Evolutionary conservation across 2,113 vertebrate species (phyloP).

Genomic region (Tichodroma muraria): DNA sequence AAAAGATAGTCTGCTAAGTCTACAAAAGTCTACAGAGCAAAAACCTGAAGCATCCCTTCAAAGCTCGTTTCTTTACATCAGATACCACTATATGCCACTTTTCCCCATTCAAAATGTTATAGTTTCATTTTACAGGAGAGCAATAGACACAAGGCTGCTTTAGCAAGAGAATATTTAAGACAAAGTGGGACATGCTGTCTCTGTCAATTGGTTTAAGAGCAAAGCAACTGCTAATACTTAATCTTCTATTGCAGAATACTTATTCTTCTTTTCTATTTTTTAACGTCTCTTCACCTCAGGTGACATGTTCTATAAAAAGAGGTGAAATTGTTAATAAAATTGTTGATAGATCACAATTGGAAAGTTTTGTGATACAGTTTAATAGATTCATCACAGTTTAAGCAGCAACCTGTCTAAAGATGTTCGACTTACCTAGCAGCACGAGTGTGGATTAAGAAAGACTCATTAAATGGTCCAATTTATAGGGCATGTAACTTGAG

Average conservation of each 20-base stretch:
- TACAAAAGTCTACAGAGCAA: not conserved
- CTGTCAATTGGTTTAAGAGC: not conserved
- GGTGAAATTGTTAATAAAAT: not conserved
- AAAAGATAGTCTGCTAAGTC: not conserved
- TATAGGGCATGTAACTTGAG: conserved; percentile 19
- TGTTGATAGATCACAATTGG: not conserved
- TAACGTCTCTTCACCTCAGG: not conserved
- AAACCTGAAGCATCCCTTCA: not conserved
- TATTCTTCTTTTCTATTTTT: not conserved
- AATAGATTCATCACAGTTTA: not conserved
- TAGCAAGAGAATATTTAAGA: not conserved
- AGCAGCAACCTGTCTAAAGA: not conserved
- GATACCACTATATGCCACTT: not conserved
- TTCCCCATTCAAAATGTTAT: not conserved
- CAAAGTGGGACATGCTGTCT: not conserved
- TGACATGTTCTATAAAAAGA: not conserved
- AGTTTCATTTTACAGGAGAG: not conserved
- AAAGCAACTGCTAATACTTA: not conserved
- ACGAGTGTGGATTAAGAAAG: not conserved
- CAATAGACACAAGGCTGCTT: not conserved
- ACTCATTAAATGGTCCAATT: not conserved
- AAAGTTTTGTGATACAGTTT: not conserved
- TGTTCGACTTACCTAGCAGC: not conserved
- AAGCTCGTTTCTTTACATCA: not conserved
- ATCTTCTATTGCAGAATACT: not conserved